A percentile compares a stretch with the other conserved stretches of the same genome.
Conservation (phyloP, 2,888 invertebrate genomes). For the Apodemia hepburni region DNA sequence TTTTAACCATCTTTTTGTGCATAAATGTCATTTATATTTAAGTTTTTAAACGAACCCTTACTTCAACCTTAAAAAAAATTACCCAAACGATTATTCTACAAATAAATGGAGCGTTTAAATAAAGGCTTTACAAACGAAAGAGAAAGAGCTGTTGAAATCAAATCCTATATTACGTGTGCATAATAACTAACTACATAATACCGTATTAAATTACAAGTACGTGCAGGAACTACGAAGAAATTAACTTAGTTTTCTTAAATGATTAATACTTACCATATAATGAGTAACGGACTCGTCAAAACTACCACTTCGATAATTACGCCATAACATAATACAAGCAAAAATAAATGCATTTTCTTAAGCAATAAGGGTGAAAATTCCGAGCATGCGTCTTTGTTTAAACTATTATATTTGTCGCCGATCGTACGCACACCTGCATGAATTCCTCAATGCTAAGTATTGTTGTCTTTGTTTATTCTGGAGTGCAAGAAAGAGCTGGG, state of each 20-base stretch:
- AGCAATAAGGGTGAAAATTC: constrained; percentile 28
- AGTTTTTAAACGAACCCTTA: too few species aligned
- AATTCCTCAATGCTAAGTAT: constrained; percentile 29
- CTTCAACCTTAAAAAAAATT: too few species aligned
- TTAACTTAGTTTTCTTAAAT: constrained; percentile 36
- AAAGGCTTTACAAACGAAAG: too few species aligned
- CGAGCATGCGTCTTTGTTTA: constrained; percentile 18
- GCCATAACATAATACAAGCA: constrained; percentile 11
- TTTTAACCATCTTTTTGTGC: too few species aligned
- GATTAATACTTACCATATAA: constrained; percentile 40
- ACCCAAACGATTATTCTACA: too few species aligned
- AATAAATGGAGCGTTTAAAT: too few species aligned
- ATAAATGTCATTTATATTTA: too few species aligned
- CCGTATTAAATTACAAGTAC: constrained; percentile 19
- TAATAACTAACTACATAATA: constrained; percentile 10
- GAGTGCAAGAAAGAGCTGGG: constrained; percentile 38
- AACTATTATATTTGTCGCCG: constrained; percentile 34
- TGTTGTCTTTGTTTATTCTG: constrained; percentile 33
- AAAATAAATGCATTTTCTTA: neutral
- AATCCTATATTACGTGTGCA: constrained; percentile 8
- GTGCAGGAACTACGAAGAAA: constrained; percentile 30
- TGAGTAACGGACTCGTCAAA: constrained; percentile 51
- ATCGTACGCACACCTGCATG: constrained; percentile 37
- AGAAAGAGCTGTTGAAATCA: neutral
- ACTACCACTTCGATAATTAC: constrained; percentile 49